Evolutionary conservation across 2,797 vertebrate genomes (phyloP), one percentile per base, ranked within the genome.

Genomic region (Sebastes baramenuke): DNA sequence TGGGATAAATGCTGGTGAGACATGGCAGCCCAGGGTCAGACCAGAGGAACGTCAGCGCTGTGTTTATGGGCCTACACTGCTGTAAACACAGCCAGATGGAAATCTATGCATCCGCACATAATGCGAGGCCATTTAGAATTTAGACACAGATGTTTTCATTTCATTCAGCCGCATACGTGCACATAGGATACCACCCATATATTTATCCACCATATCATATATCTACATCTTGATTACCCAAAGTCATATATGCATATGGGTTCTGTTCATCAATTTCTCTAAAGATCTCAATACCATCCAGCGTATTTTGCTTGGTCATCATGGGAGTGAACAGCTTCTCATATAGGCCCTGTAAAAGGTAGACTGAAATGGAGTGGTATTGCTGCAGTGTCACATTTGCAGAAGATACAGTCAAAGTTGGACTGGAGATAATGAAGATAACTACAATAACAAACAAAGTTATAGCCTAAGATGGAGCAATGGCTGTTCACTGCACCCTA

Each of bases 1-100:
- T 95, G 75, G 84, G 92, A 93, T 92, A 94, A 94, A 87, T 82
- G 83, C 90, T 93, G 92, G 92, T 94, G 92, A 94, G 94, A 92
- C 94, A 91, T 88, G 83, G 89, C 90, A 93, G 88, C 60, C 82
- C 79, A 86, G 92, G 92, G 83, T 94, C 90, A 92, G 89, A 89
- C 92, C 91, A 88, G 88, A 90, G 86, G 83, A 92, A 88, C 89
- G 86, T 91, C 86, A 89, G 84, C 11, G 84, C 86, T 87, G 81
- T 89, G 90, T 94, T 93, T 95, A 93, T 76, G 86, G 87, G 80
- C 87, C 88, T 91, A 73, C 88, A 67, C 72, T 82, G 83, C 86
- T 59, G 83, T 91, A 93, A 94, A 93, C 86, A 87, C 81, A 90
- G 84, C 83, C 89, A 92, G 91, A 93, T 91, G 89, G 90, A 89